Evolutionary conservation across 2,888 invertebrate genomes (phyloP), one percentile per base, ranked within the genome.

Genomic region (Hypomecis atomaria): DNA sequence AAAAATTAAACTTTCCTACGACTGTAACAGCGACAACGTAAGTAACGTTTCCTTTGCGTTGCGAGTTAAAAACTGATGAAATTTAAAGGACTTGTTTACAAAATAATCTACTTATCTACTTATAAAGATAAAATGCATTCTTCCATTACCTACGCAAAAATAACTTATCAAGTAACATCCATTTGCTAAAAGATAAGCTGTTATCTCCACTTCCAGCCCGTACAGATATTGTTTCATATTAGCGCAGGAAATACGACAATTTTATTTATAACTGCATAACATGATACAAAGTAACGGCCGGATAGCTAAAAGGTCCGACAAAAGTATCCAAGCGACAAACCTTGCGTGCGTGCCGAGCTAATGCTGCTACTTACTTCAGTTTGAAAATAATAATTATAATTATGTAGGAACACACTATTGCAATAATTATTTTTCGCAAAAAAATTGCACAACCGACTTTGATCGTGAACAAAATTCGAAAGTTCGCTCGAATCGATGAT

Each of bases 301-400:
- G 53, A 44, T 62, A 64, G 66, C 43, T 64, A 49, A 52, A 43
- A 66, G 59, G 48, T 65, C 55, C 49, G 47, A 49, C 42, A 10
- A 48, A 65, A 53, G 59, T 73, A 69, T 62, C 60, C 66, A 60
- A 66, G 58, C 54, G 68, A 57, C 48, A 66, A 70, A 73, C 66
- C 68, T 81, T 76, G 80, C 81, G 79, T 82, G 83, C 71, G 54
- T 65, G 64, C 69, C 58, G 70, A 68, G 76, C 65, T 67, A 60
- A 36, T 10, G 47, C 33, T 10, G 6, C 72, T 66, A 72, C 70
- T 60, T 55, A 54, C 40, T 65, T 67, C 62, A 75, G 77, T 78
- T 78, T 49, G 10, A 34, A 76, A 78, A 81, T 10, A 37, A 50
- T 23, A 23, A 23, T 23, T 23, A 23, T 23, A n/a, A n/a, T n/a